These are phyloP conservation scores for Natator depressus DNA, from an alignment of 2,113 vertebrate genomes.

Conservation along the genomic window DNA sequence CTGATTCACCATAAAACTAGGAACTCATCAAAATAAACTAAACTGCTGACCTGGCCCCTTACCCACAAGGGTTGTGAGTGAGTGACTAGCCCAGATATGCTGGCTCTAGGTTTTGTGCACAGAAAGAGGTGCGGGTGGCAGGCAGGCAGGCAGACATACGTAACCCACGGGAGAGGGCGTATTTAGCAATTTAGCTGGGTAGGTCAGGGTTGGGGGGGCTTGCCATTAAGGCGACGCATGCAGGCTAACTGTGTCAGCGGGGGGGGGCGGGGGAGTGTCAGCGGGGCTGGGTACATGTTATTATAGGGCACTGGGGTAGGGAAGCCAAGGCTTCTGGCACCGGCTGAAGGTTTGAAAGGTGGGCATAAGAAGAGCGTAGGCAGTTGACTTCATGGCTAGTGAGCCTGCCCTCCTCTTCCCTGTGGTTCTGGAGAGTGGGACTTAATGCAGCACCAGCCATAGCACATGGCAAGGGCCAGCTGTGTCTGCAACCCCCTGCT, in stretches of 20 bases:
- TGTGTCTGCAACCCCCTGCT: background rate
- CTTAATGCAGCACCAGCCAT: background rate
- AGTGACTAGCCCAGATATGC: background rate
- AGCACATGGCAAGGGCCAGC: background rate
- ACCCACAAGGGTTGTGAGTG: background rate
- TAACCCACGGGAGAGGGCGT: background rate
- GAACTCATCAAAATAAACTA: background rate
- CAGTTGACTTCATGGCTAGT: background rate
- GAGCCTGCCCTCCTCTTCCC: background rate
- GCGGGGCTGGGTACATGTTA: background rate
- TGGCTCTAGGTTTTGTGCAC: background rate
- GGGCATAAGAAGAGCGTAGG: background rate
- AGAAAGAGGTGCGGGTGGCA: background rate
- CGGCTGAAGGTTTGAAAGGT: background rate
- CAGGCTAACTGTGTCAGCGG: background rate
- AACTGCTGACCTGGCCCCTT: background rate
- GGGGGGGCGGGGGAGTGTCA: accelerated
- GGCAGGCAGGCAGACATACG: background rate
- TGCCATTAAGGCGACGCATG: background rate
- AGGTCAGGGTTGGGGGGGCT: too few relatives aligned
- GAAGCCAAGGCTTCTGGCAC: background rate
- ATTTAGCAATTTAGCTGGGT: background rate
- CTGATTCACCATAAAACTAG: background rate
- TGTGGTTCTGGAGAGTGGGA: background rate
- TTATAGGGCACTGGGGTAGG: background rate